Evolutionary conservation across 1,140 invertebrate species (phyloP).

Genomic region (Arion vulgaris): DNA sequence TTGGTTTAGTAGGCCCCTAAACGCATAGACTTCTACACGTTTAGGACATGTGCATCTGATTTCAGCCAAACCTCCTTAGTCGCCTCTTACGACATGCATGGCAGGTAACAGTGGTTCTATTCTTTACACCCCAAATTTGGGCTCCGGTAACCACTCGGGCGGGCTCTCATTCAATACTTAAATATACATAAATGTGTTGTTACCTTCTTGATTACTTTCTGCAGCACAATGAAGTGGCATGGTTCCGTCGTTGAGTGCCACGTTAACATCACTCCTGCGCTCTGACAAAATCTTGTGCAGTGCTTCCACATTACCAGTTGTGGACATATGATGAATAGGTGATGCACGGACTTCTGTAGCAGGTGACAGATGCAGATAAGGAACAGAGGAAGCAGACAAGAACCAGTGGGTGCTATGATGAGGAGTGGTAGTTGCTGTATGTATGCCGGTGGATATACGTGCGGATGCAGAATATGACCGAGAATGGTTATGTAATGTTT

Average conservation of each 20-base stretch:
- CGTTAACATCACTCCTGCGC: slow-evolving; percentile 60
- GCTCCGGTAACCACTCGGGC: too few relatives aligned
- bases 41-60: too few relatives aligned
- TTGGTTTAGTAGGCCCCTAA: too few relatives aligned
- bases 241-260: slow-evolving; percentile 62
- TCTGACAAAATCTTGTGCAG: slow-evolving; percentile 59
- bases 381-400: slow-evolving; percentile 38
- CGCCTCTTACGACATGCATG: too few relatives aligned
- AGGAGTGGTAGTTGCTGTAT: not conserved
- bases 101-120: too few relatives aligned
- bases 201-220: slow-evolving; percentile 65
- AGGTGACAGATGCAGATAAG: slow-evolving; percentile 32
- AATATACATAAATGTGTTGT: slow-evolving; percentile 17
- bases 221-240: slow-evolving; percentile 64
- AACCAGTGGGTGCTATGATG: slow-evolving; percentile 7
- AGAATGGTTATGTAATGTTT: slow-evolving; percentile 1
- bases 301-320: slow-evolving; percentile 54
- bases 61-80: too few relatives aligned
- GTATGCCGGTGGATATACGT: not conserved
- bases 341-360: slow-evolving; percentile 42
- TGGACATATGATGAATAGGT: slow-evolving; percentile 57
- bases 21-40: too few relatives aligned
- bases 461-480: slow-evolving; percentile 17
- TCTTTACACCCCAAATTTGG: too few relatives aligned
- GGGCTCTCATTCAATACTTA: too few relatives aligned